Evolutionary conservation across 2,888 invertebrate species (phyloP).

Genomic region (Idaea aversata): DNA sequence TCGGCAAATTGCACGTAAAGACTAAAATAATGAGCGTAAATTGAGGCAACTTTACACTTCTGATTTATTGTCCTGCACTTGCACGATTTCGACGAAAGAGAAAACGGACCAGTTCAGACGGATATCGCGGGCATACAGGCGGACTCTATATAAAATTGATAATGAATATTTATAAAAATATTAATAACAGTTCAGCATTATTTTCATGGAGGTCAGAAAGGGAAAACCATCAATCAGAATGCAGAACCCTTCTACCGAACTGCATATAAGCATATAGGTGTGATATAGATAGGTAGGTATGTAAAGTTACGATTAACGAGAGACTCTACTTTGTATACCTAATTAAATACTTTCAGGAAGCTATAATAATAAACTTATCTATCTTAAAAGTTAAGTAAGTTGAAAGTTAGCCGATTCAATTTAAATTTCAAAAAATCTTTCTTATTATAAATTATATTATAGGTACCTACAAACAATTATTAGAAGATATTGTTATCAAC

Average conservation of each 20-base stretch:
- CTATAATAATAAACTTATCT: too few species aligned
- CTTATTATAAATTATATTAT: too few species aligned
- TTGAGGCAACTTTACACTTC: slow-evolving; percentile 78
- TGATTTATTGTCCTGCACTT: slow-evolving; percentile 78
- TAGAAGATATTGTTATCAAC: too few species aligned
- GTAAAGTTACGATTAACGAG: too few species aligned
- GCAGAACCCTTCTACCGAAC: slow-evolving; percentile 23
- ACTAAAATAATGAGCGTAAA: slow-evolving; percentile 78
- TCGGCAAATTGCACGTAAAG: slow-evolving; percentile 76
- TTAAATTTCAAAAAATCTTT: too few species aligned
- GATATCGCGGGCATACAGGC: slow-evolving; percentile 54
- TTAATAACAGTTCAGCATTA: slow-evolving; percentile 65
- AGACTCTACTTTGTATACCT: too few species aligned
- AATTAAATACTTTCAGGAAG: too few species aligned
- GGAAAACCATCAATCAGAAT: slow-evolving; percentile 72
- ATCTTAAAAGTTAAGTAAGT: too few species aligned
- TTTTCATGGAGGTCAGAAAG: slow-evolving; percentile 62
- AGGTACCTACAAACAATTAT: too few species aligned
- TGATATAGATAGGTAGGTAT: too few species aligned
- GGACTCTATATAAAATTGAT: slow-evolving; percentile 71
- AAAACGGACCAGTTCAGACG: slow-evolving; percentile 75
- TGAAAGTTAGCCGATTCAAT: too few species aligned
- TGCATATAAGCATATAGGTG: neutral
- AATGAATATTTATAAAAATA: slow-evolving; percentile 77
- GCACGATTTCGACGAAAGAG: slow-evolving; percentile 77